Evolutionary conservation across 2,888 invertebrate genomes (phyloP).

Genomic region (Drosophila melanocephala): DNA sequence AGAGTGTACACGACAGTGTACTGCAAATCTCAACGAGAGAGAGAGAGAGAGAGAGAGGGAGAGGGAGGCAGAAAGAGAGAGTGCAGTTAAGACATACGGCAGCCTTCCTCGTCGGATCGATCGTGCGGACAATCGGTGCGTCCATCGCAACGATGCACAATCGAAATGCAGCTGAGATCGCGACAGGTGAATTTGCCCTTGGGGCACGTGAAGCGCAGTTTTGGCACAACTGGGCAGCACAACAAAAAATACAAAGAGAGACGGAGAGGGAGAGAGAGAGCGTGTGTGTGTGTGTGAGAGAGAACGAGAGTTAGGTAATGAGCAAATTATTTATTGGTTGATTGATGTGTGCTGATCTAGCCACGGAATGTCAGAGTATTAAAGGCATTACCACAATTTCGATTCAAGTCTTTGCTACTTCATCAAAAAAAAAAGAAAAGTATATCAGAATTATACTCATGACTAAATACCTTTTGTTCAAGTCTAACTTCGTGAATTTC

Average conservation of each 20-base stretch:
- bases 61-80: neutral
- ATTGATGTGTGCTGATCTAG: slow-evolving; percentile 6
- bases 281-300: neutral
- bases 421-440: neutral
- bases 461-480: neutral
- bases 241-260: slow-evolving; percentile 6
- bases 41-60: slow-evolving; percentile 6
- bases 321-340: slow-evolving; percentile 15
- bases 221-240: slow-evolving; percentile 77
- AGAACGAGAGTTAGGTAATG: slow-evolving; percentile 15
- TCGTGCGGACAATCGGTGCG: slow-evolving; percentile 90
- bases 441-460: neutral
- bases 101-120: slow-evolving; percentile 88
- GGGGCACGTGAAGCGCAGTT: slow-evolving; percentile 84
- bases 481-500: neutral
- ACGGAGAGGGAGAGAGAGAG: slow-evolving; percentile 8
- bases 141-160: slow-evolving; percentile 90
- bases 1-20: neutral
- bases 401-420: neutral
- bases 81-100: slow-evolving; percentile 86
- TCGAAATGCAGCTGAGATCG: slow-evolving; percentile 91
- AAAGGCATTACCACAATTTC: too few relatives aligned
- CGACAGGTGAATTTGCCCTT: slow-evolving; percentile 89
- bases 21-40: neutral
- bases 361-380: neutral